Evolutionary conservation across 2,888 invertebrate species (phyloP), one percentile per base, ranked within the genome.

Genomic region (Chrysopilus asiliformis): DNA sequence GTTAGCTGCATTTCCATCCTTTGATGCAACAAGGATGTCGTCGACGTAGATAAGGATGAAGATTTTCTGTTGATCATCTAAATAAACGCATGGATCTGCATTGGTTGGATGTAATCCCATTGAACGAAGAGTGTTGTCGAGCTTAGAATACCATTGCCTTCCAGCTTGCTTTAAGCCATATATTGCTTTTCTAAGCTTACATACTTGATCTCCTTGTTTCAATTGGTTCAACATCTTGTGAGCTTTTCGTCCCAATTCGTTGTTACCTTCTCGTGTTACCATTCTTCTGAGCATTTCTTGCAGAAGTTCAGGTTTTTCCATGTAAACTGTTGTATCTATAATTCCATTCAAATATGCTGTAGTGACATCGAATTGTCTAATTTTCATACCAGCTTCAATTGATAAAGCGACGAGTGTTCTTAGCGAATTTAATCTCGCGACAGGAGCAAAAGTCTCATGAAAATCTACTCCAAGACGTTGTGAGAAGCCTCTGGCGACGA

Each of bases 401-500:
- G 46, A 45, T 5, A 46, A 15, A 26, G 44, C 49, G 25, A 46
- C 37, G 6, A 48, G 13, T 3, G 47, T 24, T 30, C 45, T 39
- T 39, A 46, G 42, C 9, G 45, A 47, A 10, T 42, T 40, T n/a
- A 44, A 40, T 44, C 46, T 47, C 6, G 42, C 46, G 4, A 50
- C 50, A 6, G 49, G 50, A 17, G 51, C 48, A 41, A 52, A 56
- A 2, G 50, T 51, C 35, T 53, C 49, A 12, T 49, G 42, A 40
- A 49, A 55, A 43, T 53, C 51, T 20, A 47, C 42, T 10, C 52
- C 52, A 17, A 45, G 49, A 34, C 46, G 42, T 36, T 55, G 53
- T 2, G 43, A 46, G 36, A 47, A 55, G 13, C 53, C 54, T 36
- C 49, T 47, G 12, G 52, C 51, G 4, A 53, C 53, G 16, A 55